Base-by-base conservation (phyloP, 37 sponge, comb jelly and placozoan genomes). In the Halisarca cf. caerulea region DNA sequence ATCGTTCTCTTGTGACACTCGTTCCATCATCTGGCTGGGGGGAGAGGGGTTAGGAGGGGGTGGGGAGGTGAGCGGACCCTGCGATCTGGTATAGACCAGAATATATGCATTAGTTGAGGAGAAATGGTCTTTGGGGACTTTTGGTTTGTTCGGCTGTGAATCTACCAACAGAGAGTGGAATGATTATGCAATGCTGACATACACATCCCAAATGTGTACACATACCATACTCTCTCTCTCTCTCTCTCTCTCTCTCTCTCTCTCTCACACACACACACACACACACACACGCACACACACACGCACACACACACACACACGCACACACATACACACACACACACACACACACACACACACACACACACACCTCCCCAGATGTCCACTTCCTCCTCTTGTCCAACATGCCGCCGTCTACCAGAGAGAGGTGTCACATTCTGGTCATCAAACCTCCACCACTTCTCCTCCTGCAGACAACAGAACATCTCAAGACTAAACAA, bases 381-480 rank as follows among this genome's bases (percentile, higher is more conserved):
- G 24, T 45, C 70, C 0, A 58, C 37, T 14, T 83, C 83, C 38
- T 80, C 79, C 25, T 87, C 82, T 25, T 78, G 57, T 1, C 70
- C 88, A 42, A 88, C 25, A 21, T 84, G 77, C 30, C 32, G 20
- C 66, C 60, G 85, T n/a, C 59, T 85, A 1, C 87, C 81, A 17
- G 35, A 28, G 37, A 85, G 24, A 14, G 37, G 2, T 23, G 25
- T 54, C 39, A 85, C 85, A 60, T 25, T 33, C 55, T 88, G 79
- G 47, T 88, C 89, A 79, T 88, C 74, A 79, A 85, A 88, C 11
- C 58, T 32, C 80, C 80, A 88, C 89, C 89, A 88, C 32, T 58
- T 39, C 4, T 39, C 78, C 21, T 7, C 54, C 88, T 87, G 66
- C 11, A 55, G 57, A 55, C 11, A 55, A 55, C 11, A 55, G 17